Evolutionary conservation across 2,888 invertebrate species (phyloP), one percentile per base, ranked within the genome.

Genomic region (Cephonodes hylas): DNA sequence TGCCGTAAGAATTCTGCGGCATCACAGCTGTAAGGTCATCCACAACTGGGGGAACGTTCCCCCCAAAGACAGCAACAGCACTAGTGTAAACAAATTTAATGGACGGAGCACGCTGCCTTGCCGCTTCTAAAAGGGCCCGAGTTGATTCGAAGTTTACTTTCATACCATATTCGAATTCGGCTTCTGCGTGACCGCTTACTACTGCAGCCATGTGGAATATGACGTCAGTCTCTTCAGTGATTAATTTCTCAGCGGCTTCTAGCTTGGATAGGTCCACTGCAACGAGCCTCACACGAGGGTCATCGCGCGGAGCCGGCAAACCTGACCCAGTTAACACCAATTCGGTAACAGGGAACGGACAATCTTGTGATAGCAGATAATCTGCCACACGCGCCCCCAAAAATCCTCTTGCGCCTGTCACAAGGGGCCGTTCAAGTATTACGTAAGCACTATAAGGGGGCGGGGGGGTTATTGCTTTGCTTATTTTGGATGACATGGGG

Each of bases 131-230:
- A 4, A 86, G 74, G 2, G 76, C 70, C 44, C 84, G 72, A 0
- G 84, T 84, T 7, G 74, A 79, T 62, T 86, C 86, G 13, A 85
- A 74, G 64, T 86, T 86, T 6, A 84, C 80, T 45, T 70, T 71
- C 23, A 82, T 64, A 0, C 85, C 85, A 4, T 80, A 69, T 10
- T 84, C 81, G 58, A 84, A 81, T 61, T 86, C 83, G 0, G 67
- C 73, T 71, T 86, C 85, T 2, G 85, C 85, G 22, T 81, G 80
- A 0, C 85, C 84, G 58, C 84, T 85, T 34, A 86, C 83, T 10
- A 83, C 65, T 25, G 85, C 85, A 1, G 85, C 85, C 18, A 86
- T 69, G 61, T 86, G 85, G 66, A 85, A 81, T 31, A 85, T 61
- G 22, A 83, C 69, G 60, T 78, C 71, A 22, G 68, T 68, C 13